A percentile compares a stretch with the other conserved stretches of the same genome.
phyloP scores from a whole-genome alignment of 1,140 invertebrate genomes.

The Ectropis grisescens region DNA sequence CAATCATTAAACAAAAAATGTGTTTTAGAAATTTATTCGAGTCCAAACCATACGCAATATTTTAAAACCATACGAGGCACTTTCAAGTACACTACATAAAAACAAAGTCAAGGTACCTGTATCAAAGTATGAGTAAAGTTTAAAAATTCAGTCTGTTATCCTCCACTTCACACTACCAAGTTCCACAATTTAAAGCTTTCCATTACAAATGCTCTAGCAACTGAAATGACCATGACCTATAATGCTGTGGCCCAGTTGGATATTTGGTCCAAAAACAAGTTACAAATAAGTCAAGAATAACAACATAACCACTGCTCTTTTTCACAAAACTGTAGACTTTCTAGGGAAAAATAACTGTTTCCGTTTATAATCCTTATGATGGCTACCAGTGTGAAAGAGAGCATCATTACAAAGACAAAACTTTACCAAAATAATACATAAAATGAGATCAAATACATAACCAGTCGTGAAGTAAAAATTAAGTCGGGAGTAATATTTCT shows the following conservation, averaged over 20 bases:
- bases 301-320: no score
- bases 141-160: slow-evolving; percentile 60
- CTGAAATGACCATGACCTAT: slow-evolving; percentile 23
- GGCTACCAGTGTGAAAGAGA: no score
- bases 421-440: slow-evolving; percentile 23
- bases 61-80: slow-evolving; percentile 14
- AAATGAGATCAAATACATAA: slow-evolving; percentile 44
- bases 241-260: slow-evolving; percentile 31
- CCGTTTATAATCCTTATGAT: no score
- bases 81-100: slow-evolving; percentile 20
- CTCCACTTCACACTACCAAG: slow-evolving; percentile 44
- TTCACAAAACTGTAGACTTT: no score
- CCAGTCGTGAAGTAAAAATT: slow-evolving; percentile 20
- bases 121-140: slow-evolving; percentile 58
- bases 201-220: slow-evolving; percentile 37
- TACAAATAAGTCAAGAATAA: no score
- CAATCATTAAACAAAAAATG: slow-evolving; percentile 1
- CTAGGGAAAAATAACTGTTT: no score
- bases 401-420: no score
- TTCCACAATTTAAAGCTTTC: slow-evolving; percentile 58
- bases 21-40: no score
- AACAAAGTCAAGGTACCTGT: slow-evolving; percentile 56
- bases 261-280: slow-evolving; percentile 49
- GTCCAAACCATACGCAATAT: no score
- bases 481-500: slow-evolving; percentile 15